A percentile compares a stretch with the other conserved stretches of the same genome.
These are phyloP conservation scores for Xiphorhynchus elegans DNA, from an alignment of 2,113 vertebrate species.

Conservation along the genomic window DNA sequence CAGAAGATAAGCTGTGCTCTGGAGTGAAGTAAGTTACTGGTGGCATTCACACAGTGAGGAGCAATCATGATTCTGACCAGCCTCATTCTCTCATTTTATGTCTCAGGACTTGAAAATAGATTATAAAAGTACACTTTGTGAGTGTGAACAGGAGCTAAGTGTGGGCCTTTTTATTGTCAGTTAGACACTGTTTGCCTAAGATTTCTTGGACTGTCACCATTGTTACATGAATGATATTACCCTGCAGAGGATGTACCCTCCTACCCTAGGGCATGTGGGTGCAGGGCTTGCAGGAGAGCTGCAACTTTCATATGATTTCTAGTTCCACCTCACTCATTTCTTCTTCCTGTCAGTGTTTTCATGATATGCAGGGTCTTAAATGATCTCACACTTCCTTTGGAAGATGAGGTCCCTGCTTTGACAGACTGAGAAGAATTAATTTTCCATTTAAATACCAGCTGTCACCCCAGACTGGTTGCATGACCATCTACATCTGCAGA, in stretches of 20 bases:
- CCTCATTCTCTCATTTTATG: neutral
- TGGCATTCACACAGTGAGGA: neutral
- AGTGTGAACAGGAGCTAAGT: neutral
- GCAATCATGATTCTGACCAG: neutral
- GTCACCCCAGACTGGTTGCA: slow-evolving; percentile 17
- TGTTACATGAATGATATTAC: neutral
- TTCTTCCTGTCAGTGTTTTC: neutral
- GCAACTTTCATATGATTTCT: neutral
- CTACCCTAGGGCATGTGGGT: neutral
- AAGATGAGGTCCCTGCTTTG: slow-evolving; percentile 12
- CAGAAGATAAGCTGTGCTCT: neutral
- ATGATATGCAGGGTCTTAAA: neutral
- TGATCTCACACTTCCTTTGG: slow-evolving; percentile 10
- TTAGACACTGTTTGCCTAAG: neutral
- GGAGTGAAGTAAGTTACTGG: neutral
- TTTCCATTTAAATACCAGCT: slow-evolving; percentile 53
- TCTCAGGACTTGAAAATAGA: neutral
- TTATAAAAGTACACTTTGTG: neutral
- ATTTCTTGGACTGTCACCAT: neutral
- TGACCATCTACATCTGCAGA: slow-evolving; percentile 9
- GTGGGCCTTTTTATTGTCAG: neutral
- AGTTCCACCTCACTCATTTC: neutral
- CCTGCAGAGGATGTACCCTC: neutral
- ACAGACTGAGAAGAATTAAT: slow-evolving; percentile 54
- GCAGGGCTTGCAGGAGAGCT: neutral